phyloP scores from a whole-genome alignment of 2,113 vertebrate genomes.

The Mugil cephalus region DNA sequence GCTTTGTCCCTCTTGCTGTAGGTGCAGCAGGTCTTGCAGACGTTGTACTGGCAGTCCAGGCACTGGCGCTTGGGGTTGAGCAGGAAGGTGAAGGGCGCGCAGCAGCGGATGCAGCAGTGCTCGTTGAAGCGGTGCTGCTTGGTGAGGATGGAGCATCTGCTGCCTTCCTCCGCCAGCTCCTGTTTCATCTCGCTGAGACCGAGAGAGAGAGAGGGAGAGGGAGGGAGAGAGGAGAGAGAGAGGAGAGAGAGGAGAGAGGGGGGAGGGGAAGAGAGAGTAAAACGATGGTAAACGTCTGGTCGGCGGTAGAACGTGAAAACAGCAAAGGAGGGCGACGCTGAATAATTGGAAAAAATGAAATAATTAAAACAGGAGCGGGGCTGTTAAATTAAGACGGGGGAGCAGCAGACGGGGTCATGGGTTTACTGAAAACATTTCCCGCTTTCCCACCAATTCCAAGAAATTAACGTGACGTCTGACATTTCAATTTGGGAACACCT shows the following conservation, averaged over 20 bases:
- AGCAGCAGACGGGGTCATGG: constrained; percentile 35
- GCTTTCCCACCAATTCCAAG: constrained; percentile 37
- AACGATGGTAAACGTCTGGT: constrained; percentile 64
- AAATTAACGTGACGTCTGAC: constrained; percentile 72
- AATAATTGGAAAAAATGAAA: constrained; percentile 67
- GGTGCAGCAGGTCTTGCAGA: constrained; percentile 94
- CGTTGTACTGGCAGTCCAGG: constrained; percentile 93
- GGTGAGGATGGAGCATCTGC: constrained; percentile 93
- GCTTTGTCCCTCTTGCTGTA: constrained; percentile 91
- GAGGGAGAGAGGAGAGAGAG: constrained; percentile 46
- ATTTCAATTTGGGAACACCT: constrained; percentile 67
- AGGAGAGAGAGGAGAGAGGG: constrained; percentile 27
- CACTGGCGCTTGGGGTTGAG: constrained; percentile 93
- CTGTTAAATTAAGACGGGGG: constrained; percentile 21
- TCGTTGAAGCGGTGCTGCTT: constrained; percentile 95
- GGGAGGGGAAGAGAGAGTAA: constrained; percentile 34
- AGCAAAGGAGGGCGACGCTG: constrained; percentile 47
- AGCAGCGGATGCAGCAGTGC: constrained; percentile 98
- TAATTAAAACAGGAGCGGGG: constrained; percentile 22
- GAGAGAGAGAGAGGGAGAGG: constrained; percentile 41
- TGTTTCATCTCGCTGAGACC: constrained; percentile 94
- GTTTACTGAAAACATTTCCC: constrained; percentile 30
- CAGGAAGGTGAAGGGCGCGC: constrained; percentile 94
- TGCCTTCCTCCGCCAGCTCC: constrained; percentile 94
- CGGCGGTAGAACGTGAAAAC: constrained; percentile 57